A percentile compares a stretch with the other conserved stretches of the same genome.
phyloP scores from a whole-genome alignment of 2,888 invertebrate genomes.

The Neoascia interrupta region DNA sequence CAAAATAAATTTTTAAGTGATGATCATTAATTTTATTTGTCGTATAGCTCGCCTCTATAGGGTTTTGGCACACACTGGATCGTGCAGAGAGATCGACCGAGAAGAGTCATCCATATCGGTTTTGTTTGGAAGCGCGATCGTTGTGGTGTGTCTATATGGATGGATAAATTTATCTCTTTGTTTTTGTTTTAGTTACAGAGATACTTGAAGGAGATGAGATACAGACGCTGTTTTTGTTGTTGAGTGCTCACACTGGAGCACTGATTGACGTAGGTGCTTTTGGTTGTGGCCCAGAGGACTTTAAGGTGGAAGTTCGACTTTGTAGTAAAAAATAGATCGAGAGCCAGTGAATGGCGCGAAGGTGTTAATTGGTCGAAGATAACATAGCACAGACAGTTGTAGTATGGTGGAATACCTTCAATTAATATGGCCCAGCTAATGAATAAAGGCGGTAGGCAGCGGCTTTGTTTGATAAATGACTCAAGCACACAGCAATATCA shows the following conservation, averaged over 20 bases:
- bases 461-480: conserved; percentile 30
- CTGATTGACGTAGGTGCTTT: conserved; percentile 39
- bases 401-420: conserved; percentile 11
- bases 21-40: conserved; percentile 53
- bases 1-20: conserved; percentile 23
- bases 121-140: conserved; percentile 24
- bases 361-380: not conserved
- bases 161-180: conserved; percentile 21
- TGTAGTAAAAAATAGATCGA: too few relatives aligned
- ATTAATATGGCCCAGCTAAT: conserved; percentile 24
- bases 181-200: conserved; percentile 37
- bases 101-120: conserved; percentile 11
- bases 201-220: conserved; percentile 42
- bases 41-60: conserved; percentile 27
- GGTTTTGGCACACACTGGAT: conserved; percentile 25
- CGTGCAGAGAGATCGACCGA: conserved; percentile 13
- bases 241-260: conserved; percentile 21
- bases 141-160: conserved; percentile 10
- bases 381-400: not conserved
- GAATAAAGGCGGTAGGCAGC: not conserved
- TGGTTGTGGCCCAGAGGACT: conserved; percentile 9
- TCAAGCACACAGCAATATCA: not conserved
- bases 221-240: conserved; percentile 34
- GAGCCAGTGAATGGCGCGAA: not conserved
- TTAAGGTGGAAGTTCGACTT: conserved; percentile 48